These are phyloP conservation scores for Lagria hirta DNA, from an alignment of 2,888 invertebrate genomes.

Conservation along the genomic window DNA sequence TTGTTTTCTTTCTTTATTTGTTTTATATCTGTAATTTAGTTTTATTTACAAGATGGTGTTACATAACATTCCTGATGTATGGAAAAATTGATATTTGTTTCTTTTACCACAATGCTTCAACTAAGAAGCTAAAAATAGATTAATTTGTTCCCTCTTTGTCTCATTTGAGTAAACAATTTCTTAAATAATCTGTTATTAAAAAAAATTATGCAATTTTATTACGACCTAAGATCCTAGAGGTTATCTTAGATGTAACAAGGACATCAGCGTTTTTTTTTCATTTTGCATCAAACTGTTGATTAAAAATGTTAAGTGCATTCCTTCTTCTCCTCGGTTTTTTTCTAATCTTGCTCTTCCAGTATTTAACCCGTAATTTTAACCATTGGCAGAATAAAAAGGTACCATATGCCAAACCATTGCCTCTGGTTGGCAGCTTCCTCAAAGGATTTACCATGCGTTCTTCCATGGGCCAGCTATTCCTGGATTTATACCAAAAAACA, in stretches of 20 bases:
- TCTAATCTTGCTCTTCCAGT: no score
- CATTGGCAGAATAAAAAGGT: constrained; percentile 37
- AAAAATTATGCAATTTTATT: not conserved
- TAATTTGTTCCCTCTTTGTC: no score
- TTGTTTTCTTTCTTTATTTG: no score
- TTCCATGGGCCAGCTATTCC: constrained; percentile 22
- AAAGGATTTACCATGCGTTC: constrained; percentile 20
- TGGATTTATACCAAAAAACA: constrained; percentile 5
- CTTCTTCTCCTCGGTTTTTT: not conserved
- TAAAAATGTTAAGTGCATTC: not conserved
- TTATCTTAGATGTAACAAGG: not conserved
- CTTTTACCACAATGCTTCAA: no score
- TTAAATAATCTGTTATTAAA: not conserved
- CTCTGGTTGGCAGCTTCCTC: constrained; percentile 35
- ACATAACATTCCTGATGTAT: no score
- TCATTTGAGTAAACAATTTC: not conserved
- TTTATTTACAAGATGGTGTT: no score
- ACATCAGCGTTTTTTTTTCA: not conserved
- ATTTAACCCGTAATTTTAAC: constrained; percentile 33
- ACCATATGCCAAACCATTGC: constrained; percentile 29
- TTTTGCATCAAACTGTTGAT: not conserved
- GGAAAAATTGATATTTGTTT: no score
- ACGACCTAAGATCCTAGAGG: not conserved
- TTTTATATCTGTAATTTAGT: no score
- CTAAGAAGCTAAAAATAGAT: no score